Evolutionary conservation across 2,888 invertebrate genomes (phyloP).

Genomic region (Noctua fimbriata): DNA sequence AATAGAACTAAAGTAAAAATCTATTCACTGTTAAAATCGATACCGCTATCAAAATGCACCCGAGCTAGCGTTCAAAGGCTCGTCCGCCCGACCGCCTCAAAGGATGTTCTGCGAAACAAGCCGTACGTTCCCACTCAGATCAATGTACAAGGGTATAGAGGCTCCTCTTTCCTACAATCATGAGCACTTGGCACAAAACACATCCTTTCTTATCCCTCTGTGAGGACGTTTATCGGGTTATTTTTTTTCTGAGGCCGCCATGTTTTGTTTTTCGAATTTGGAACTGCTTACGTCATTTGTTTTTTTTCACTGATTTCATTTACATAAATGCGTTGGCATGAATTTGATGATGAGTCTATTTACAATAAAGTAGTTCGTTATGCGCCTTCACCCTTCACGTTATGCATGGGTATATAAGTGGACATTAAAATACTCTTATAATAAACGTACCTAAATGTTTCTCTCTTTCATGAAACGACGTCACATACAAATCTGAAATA

Average conservation of each 20-base stretch:
- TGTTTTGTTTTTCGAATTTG: constrained; percentile 34
- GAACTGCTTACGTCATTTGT: constrained; percentile 17
- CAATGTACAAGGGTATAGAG: constrained; percentile 76
- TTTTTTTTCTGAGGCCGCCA: constrained; percentile 48
- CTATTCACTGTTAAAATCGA: constrained; percentile 86
- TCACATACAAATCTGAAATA: not conserved
- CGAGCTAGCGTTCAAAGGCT: constrained; percentile 82
- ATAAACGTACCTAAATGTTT: not conserved
- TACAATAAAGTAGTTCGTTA: not conserved
- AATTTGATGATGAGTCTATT: not conserved
- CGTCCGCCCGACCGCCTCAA: constrained; percentile 80
- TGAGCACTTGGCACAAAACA: constrained; percentile 77
- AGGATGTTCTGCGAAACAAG: constrained; percentile 82
- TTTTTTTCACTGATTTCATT: not conserved
- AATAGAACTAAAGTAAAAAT: constrained; percentile 78
- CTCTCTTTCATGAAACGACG: no score
- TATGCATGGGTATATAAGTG: not conserved
- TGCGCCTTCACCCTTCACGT: not conserved
- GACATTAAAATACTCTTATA: not conserved
- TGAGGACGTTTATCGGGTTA: constrained; percentile 68
- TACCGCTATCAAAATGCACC: constrained; percentile 86
- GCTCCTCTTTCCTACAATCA: constrained; percentile 74
- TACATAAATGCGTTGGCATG: not conserved
- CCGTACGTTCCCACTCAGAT: constrained; percentile 84
- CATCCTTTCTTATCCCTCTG: constrained; percentile 74